These are phyloP conservation scores for Pelmatolapia mariae DNA, from an alignment of 2,113 vertebrate genomes.

Conservation along the genomic window DNA sequence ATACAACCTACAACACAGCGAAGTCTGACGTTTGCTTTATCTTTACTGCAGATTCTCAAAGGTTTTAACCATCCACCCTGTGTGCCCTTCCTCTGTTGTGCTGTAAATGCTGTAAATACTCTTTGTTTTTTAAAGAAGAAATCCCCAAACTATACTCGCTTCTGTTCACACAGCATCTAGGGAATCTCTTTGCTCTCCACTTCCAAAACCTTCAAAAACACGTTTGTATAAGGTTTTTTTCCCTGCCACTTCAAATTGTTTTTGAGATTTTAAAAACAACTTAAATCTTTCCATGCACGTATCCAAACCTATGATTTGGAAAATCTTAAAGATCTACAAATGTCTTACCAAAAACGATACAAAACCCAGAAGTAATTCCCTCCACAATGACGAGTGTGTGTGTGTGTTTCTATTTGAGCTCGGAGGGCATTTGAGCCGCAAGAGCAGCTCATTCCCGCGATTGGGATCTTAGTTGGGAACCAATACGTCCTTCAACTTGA, in stretches of 20 bases:
- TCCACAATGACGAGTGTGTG: neutral
- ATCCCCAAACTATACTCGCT: neutral
- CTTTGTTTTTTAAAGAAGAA: neutral
- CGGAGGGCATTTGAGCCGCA: neutral
- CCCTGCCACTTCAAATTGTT: neutral
- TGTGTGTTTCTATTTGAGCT: neutral
- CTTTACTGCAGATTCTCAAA: neutral
- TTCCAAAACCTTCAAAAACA: neutral
- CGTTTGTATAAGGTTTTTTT: neutral
- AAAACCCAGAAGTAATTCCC: neutral
- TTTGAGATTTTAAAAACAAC: neutral
- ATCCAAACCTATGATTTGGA: neutral
- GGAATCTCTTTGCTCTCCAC: neutral
- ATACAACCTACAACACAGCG: neutral
- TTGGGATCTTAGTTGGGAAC: constrained; percentile 16
- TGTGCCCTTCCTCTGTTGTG: neutral
- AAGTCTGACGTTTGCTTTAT: neutral
- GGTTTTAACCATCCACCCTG: neutral
- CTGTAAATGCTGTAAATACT: neutral
- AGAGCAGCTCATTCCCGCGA: constrained; percentile 27
- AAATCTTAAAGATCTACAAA: neutral
- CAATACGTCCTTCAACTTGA: constrained; percentile 1
- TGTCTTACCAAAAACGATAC: neutral
- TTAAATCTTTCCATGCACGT: neutral
- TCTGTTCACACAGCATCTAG: neutral